Percentiles rank a stretch among this genome's conserved stretches.
Evolutionary conservation across 2,113 vertebrate species (phyloP).

Genomic region (Okapia johnstoni): DNA sequence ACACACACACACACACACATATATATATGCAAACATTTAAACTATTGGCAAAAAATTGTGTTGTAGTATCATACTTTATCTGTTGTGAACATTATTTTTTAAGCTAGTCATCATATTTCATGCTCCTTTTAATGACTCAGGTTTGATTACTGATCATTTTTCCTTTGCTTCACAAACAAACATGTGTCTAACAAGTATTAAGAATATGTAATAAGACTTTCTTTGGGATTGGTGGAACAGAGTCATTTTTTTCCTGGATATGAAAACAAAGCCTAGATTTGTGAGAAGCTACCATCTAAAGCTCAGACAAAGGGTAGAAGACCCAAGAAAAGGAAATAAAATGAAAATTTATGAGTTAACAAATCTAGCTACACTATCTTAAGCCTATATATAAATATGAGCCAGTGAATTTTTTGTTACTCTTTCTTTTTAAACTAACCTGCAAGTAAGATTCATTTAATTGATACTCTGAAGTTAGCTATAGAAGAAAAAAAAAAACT

Average conservation of each 20-base stretch:
- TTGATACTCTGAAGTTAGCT: neutral
- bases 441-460: neutral
- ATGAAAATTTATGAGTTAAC: neutral
- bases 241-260: neutral
- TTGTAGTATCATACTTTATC: neutral
- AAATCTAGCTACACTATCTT: neutral
- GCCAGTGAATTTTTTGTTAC: neutral
- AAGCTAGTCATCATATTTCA: neutral
- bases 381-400: neutral
- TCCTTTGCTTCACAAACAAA: neutral
- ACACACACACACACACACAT: neutral
- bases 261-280: neutral
- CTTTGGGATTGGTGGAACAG: neutral
- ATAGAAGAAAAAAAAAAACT: neutral
- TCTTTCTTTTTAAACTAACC: neutral
- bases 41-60: neutral
- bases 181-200: neutral
- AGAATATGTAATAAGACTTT: neutral
- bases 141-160: neutral
- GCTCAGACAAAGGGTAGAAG: neutral
- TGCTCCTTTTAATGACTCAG: neutral
- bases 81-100: too few species aligned
- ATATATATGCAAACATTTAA: neutral
- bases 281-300: neutral
- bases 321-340: neutral